Base-by-base conservation (phyloP, 2,113 vertebrate genomes). In the Sapayoa aenigma region DNA sequence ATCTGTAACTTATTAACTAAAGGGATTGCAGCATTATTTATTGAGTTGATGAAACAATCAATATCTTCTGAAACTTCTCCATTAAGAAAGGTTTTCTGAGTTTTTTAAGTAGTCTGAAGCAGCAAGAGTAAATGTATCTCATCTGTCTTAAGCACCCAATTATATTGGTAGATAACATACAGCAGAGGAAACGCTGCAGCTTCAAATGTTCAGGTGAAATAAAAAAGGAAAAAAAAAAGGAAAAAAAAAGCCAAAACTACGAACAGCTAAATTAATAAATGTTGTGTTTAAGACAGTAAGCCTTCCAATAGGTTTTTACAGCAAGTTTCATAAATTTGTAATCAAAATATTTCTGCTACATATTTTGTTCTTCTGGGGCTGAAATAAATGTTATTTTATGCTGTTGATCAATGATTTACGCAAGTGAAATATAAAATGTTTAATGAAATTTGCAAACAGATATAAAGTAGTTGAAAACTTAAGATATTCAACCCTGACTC, bases 41-140 rank as follows among this genome's bases (percentile, higher is more conserved):
- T 50, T 96, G 89, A 90, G 35, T 52, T 8, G 1, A 76, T 66
- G n/a, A 66, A 94, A 58, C 24, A 88, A 50, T 66, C 58, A 17
- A 9, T 63, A 59, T 73, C 52, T 93, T 85, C 77, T 83, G 41
- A 91, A 95, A 71, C n/a, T 50, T 86, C 90, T 80, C 72, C 27
- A 84, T 94, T 84, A 89, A 69, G 71, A 76, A 91, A 93, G 21
- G 19, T 74, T 84, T 37, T 31, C 42, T 46, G 14, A 6, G 13
- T 7, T 31, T 33, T 42, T 84, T 39, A 63, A 78, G 47, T 22
- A 73, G 4, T n/a, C 28, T 35, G 24, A 86, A 68, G 30, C 25
- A 68, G 14, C 12, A 76, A 75, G 6, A 18, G 1, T 52, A 58
- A 47, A 9, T 9, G 1, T 16, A 25, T 14, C 5, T 49, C n/a